A percentile compares a stretch with the other conserved stretches of the same genome.
Conservation (phyloP, 2,888 invertebrate species). For the Drosophila pegasa region DNA sequence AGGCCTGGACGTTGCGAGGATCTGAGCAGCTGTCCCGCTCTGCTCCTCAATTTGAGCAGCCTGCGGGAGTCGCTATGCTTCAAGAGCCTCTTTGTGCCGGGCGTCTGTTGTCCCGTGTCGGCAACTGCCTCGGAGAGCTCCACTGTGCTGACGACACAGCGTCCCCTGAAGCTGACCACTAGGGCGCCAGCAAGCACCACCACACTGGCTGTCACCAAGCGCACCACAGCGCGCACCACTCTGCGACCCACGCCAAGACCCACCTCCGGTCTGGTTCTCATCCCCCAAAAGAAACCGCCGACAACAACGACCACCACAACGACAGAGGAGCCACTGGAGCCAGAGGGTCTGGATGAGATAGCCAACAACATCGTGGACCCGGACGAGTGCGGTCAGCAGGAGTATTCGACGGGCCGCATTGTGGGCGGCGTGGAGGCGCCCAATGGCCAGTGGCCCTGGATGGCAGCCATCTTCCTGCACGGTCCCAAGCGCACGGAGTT, state of each 20-base stretch:
- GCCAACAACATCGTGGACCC: slow-evolving; percentile 82
- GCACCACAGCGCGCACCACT: slow-evolving; percentile 80
- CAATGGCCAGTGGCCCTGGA: slow-evolving; percentile 97
- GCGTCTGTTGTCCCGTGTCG: slow-evolving; percentile 93
- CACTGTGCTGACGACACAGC: slow-evolving; percentile 82
- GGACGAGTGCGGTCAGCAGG: slow-evolving; percentile 92
- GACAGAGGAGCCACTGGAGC: slow-evolving; percentile 82
- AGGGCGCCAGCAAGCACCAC: slow-evolving; percentile 72
- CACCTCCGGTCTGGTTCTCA: slow-evolving; percentile 76
- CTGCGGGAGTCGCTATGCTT: slow-evolving; percentile 95
- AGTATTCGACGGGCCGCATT: slow-evolving; percentile 93
- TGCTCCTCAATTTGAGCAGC: slow-evolving; percentile 92
- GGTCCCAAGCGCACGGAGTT: slow-evolving; percentile 94
- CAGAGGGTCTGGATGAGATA: slow-evolving; percentile 73
- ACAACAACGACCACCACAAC: slow-evolving; percentile 86
- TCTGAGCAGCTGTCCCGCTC: slow-evolving; percentile 93
- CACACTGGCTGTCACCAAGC: slow-evolving; percentile 81
- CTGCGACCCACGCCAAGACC: slow-evolving; percentile 61
- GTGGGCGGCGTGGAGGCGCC: slow-evolving; percentile 95
- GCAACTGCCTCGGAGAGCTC: slow-evolving; percentile 60
- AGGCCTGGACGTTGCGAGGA: slow-evolving; percentile 93
- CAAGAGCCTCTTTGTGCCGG: slow-evolving; percentile 95
- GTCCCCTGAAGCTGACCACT: slow-evolving; percentile 80
- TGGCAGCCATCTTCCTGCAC: slow-evolving; percentile 96
- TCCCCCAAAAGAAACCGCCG: slow-evolving; percentile 83